Evolutionary conservation across 2,113 vertebrate species (phyloP).

Genomic region (Lates calcarifer): DNA sequence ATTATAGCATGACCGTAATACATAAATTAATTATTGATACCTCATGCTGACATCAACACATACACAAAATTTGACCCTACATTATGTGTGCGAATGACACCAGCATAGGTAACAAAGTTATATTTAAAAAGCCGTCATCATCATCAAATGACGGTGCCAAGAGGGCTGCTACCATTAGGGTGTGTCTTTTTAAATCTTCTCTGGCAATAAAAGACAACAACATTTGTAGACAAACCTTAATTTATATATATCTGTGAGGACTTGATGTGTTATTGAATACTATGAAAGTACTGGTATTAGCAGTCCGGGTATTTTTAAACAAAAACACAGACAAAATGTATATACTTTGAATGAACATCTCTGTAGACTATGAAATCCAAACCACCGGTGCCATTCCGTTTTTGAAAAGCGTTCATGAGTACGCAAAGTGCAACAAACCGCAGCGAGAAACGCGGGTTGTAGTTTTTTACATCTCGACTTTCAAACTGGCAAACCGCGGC

Average conservation of each 20-base stretch:
- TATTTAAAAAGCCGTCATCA: neutral
- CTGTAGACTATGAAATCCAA: constrained; percentile 7
- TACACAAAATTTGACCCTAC: neutral
- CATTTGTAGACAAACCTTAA: neutral
- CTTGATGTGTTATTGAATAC: neutral
- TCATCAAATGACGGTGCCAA: neutral
- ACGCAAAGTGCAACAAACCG: constrained; percentile 69
- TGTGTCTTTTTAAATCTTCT: neutral
- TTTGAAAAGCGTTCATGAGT: constrained; percentile 64
- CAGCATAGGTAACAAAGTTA: neutral
- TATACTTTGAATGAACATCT: neutral
- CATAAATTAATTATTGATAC: neutral
- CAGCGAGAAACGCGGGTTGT: constrained; percentile 78
- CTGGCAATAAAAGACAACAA: neutral
- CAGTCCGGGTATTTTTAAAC: neutral
- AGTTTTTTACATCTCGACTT: constrained; percentile 53
- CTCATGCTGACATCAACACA: neutral
- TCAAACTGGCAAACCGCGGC: neutral
- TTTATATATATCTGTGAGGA: neutral
- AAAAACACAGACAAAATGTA: neutral
- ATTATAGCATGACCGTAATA: neutral
- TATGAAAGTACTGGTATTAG: neutral
- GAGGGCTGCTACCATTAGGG: neutral
- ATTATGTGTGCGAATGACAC: neutral
- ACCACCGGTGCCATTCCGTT: constrained; percentile 42